A percentile compares a stretch with the other conserved stretches of the same genome.
phyloP scores from a whole-genome alignment of 2,797 vertebrate genomes.

The Amniataba percoides region DNA sequence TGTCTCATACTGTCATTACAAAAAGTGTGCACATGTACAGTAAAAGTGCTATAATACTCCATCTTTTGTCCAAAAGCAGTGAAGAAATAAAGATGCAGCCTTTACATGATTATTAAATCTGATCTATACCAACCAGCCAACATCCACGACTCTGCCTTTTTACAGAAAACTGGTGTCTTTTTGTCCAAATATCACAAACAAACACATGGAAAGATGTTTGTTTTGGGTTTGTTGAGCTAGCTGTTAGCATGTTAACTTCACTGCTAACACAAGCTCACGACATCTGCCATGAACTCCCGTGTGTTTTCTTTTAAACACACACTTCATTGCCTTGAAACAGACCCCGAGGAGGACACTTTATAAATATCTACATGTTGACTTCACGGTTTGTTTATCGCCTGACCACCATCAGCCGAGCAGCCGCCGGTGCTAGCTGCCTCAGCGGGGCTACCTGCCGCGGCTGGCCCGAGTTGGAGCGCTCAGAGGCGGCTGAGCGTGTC shows the following conservation, averaged over 20 bases:
- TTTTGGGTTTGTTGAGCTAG: constrained; percentile 49
- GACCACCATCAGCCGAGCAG: constrained; percentile 29
- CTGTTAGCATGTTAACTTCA: constrained; percentile 56
- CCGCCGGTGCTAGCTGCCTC: constrained; percentile 56
- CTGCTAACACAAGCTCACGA: constrained; percentile 28
- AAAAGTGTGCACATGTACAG: no score
- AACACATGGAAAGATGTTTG: rapidly evolving
- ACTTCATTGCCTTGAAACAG: rapidly evolving
- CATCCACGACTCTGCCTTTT: neutral
- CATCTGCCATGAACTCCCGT: neutral
- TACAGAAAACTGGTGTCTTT: neutral
- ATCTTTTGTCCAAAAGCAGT: neutral
- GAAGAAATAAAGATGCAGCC: neutral
- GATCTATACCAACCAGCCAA: neutral
- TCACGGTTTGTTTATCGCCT: constrained; percentile 12
- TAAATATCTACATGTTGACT: constrained; percentile 3
- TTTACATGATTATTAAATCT: neutral
- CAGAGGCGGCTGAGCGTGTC: neutral
- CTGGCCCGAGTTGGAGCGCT: constrained; percentile 43
- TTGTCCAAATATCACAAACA: neutral
- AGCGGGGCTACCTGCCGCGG: constrained; percentile 55
- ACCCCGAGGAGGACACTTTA: neutral
- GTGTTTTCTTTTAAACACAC: no score
- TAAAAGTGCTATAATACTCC: neutral
- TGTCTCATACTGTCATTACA: no score